Conservation (phyloP, 1,140 invertebrate genomes). For the Telenomus remus region DNA sequence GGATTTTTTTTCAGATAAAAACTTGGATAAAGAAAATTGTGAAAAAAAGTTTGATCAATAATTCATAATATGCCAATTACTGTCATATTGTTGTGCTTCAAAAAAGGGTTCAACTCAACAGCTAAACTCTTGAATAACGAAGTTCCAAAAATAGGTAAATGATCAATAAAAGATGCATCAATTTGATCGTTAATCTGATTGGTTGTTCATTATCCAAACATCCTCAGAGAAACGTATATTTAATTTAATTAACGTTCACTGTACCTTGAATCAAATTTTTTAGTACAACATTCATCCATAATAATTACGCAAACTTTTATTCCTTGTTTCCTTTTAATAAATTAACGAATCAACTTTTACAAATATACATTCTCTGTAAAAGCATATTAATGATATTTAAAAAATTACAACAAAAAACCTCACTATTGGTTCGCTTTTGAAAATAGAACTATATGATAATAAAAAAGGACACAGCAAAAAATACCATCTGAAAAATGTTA, state of each 20-base stretch:
- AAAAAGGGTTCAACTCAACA: conserved; percentile 27
- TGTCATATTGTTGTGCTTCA: conserved; percentile 17
- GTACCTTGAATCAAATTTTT: too few species aligned
- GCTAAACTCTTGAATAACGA: conserved; percentile 32
- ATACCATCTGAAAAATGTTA: too few species aligned
- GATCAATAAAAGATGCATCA: conserved; percentile 44
- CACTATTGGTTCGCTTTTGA: too few species aligned
- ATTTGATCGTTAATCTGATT: conserved; percentile 37
- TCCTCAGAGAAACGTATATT: conserved; percentile 1
- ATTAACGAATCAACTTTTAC: too few species aligned
- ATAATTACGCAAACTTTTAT: too few species aligned
- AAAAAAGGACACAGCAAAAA: too few species aligned
- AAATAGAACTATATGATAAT: too few species aligned
- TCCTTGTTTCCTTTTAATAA: too few species aligned
- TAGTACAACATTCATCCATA: too few species aligned
- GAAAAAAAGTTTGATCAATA: conserved; percentile 5
- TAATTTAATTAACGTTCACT: not conserved
- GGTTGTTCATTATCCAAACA: conserved; percentile 21
- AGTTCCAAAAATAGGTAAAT: conserved; percentile 42
- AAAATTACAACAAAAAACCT: too few species aligned
- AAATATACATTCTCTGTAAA: too few species aligned
- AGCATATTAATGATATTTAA: too few species aligned
- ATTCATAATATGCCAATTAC: conserved; percentile 22
- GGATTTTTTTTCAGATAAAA: not conserved
- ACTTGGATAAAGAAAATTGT: not conserved